phyloP scores from a whole-genome alignment of 1,140 invertebrate species.

The Zaprionus ornatus region DNA sequence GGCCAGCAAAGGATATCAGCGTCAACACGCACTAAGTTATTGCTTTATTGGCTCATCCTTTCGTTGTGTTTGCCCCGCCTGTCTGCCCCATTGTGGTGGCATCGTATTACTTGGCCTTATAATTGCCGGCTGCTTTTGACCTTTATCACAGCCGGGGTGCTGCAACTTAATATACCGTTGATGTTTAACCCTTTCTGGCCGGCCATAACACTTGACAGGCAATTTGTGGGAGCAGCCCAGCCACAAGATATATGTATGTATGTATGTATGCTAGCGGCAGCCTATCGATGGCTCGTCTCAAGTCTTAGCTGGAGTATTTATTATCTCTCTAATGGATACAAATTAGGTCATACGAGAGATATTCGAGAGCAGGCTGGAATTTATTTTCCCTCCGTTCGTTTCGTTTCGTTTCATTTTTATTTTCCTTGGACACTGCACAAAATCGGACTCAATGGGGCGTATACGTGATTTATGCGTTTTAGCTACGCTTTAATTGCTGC shows the following conservation, averaged over 20 bases:
- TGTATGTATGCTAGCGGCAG: neutral
- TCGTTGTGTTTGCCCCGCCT: neutral
- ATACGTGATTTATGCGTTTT: slow-evolving; percentile 65
- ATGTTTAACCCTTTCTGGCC: slow-evolving; percentile 56
- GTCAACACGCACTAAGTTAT: slow-evolving; percentile 70
- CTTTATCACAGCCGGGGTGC: slow-evolving; percentile 55
- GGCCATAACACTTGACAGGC: slow-evolving; percentile 51
- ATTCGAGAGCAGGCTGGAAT: slow-evolving; percentile 19
- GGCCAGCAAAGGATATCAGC: slow-evolving; percentile 66
- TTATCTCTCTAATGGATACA: slow-evolving; percentile 70
- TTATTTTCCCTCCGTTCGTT: neutral
- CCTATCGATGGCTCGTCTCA: slow-evolving; percentile 15
- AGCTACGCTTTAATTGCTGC: slow-evolving; percentile 60
- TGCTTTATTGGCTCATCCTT: slow-evolving; percentile 46
- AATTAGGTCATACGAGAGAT: slow-evolving; percentile 52
- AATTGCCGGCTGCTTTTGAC: slow-evolving; percentile 58
- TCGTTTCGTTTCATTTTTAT: neutral
- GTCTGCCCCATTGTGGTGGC: slow-evolving; percentile 32
- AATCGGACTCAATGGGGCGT: slow-evolving; percentile 58
- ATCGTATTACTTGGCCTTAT: slow-evolving; percentile 60
- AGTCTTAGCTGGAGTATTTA: slow-evolving; percentile 49
- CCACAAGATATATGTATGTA: neutral
- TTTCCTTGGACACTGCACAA: slow-evolving; percentile 20
- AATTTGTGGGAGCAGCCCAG: slow-evolving; percentile 23
- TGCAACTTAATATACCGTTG: slow-evolving; percentile 64